These are phyloP conservation scores for Hylaea fasciaria DNA, from an alignment of 2,888 invertebrate species.

Conservation along the genomic window DNA sequence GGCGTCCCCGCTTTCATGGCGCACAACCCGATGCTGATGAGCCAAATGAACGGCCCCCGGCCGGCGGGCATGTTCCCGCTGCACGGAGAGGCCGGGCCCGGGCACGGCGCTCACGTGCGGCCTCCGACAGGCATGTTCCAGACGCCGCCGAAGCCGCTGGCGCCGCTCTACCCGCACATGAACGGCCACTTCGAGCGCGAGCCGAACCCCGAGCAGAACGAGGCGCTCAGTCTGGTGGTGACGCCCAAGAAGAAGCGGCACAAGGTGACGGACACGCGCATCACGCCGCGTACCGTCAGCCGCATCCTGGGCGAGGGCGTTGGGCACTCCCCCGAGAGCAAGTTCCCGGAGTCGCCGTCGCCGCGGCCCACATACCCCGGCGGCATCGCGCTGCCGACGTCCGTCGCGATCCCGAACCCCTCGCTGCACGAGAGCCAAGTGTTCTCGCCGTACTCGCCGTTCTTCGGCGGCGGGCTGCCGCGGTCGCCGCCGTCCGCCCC, in stretches of 20 bases:
- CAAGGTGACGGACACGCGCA: conserved; percentile 97
- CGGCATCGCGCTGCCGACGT: conserved; percentile 96
- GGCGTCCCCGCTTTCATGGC: conserved; percentile 76
- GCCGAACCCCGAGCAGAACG: conserved; percentile 94
- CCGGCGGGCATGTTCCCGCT: conserved; percentile 87
- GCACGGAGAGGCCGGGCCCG: conserved; percentile 86
- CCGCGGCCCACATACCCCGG: conserved; percentile 90
- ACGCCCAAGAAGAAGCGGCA: conserved; percentile 98
- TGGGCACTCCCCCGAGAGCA: conserved; percentile 87
- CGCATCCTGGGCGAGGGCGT: conserved; percentile 93
- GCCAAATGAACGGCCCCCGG: conserved; percentile 86
- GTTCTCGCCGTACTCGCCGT: conserved; percentile 96
- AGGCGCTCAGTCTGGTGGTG: conserved; percentile 97
- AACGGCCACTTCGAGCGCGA: conserved; percentile 87
- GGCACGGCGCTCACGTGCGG: conserved; percentile 76
- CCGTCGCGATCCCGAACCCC: conserved; percentile 98
- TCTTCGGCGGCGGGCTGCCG: conserved; percentile 87
- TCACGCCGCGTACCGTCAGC: conserved; percentile 95
- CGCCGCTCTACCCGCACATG: conserved; percentile 87
- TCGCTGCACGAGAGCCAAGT: conserved; percentile 97
- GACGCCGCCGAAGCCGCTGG: conserved; percentile 91
- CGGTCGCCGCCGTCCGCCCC: conserved; percentile 86
- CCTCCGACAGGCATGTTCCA: conserved; percentile 92
- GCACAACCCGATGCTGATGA: conserved; percentile 78
- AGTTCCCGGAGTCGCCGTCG: conserved; percentile 88